phyloP scores from a whole-genome alignment of 2,797 vertebrate genomes.

The Sylvia borin region DNA sequence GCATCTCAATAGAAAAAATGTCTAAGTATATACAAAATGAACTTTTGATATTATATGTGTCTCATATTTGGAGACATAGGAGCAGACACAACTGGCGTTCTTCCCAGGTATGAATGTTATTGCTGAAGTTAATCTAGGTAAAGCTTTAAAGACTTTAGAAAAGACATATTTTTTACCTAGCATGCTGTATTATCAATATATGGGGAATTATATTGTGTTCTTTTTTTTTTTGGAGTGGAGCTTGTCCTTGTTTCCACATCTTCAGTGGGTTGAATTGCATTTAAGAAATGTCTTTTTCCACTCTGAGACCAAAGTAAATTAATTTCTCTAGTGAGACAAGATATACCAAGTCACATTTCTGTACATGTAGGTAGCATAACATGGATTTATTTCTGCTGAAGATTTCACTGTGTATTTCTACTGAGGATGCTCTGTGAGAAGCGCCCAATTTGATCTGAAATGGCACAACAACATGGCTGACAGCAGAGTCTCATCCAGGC shows the following conservation, averaged over 20 bases:
- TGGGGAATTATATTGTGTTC: background rate
- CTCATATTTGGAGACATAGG: background rate
- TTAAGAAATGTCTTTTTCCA: background rate
- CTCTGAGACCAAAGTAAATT: background rate
- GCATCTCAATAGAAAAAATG: background rate
- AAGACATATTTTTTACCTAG: background rate
- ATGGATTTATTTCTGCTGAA: background rate
- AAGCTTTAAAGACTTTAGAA: background rate
- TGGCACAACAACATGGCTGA: background rate
- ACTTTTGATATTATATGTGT: background rate
- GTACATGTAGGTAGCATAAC: fast-evolving
- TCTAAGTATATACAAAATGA: background rate
- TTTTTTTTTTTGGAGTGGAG: background rate
- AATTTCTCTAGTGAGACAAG: background rate
- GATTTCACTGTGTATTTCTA: background rate
- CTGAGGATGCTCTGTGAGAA: background rate
- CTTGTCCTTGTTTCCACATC: background rate
- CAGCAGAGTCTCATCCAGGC: background rate
- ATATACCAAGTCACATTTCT: background rate
- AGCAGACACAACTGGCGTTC: background rate
- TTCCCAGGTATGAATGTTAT: background rate
- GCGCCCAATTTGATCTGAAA: background rate
- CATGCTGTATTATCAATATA: background rate
- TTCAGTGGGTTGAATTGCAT: background rate
- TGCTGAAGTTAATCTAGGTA: background rate